Evolutionary conservation across 2,888 invertebrate genomes (phyloP), one percentile per base, ranked within the genome.

Genomic region (Mesorhabditis spiculigera): DNA sequence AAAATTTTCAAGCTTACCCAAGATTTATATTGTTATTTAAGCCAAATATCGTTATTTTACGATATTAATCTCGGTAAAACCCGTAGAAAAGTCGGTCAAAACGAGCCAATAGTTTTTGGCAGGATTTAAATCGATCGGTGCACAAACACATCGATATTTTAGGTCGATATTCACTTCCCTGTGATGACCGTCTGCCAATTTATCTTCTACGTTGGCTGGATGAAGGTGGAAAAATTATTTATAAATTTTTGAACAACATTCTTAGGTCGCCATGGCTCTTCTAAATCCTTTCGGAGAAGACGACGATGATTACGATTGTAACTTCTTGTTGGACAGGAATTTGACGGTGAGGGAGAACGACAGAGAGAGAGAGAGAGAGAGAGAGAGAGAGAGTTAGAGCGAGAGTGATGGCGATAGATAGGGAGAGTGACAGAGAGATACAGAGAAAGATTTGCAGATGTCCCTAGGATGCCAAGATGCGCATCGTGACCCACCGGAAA

Each of bases 301-400:
- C 64, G 77, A 77, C 66, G 77, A 77, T 58, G 77, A 77, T 68
- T 77, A 75, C 45, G 77, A 77, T 65, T 75, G 75, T 58, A 77
- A 77, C 63, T 77, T 77, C 62, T 65, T 77, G 16, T 72, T 77
- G 45, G 77, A 77, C 68, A 63, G 77, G 13, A 77, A 77, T 45
- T 63, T 77, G 63, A 75, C 77, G 5, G 78, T 71, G 13, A 61
- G 66, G 28, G 43, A 65, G 5, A 42, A 5, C 10, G n/a, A n/a
- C 43, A 28, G 28, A 28, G 28, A 28, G 28, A 28, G 28, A 28
- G 28, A 28, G 28, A 28, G 28, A 28, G 28, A 28, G 28, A 28
- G 28, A 28, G 28, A 28, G 28, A 28, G 28, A 28, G 28, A 28
- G 28, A 28, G 28, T 1, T 1, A 28, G 28, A 28, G 28, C 1